A percentile compares a stretch with the other conserved stretches of the same genome.
Evolutionary conservation across 1,140 invertebrate species (phyloP).

Genomic region (Tetramorium alpestre): DNA sequence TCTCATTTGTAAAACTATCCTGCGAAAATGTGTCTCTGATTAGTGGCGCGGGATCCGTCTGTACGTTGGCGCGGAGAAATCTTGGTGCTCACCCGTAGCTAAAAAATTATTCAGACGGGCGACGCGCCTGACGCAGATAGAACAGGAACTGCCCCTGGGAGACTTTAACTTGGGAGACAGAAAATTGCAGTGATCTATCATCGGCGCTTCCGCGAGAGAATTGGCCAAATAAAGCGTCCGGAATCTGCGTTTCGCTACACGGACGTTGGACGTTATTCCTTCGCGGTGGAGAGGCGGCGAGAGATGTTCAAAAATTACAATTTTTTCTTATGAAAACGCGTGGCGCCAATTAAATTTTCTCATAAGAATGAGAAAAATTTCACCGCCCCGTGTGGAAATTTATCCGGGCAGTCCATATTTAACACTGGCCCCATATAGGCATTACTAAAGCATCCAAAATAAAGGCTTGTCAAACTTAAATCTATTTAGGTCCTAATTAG

Average conservation of each 20-base stretch:
- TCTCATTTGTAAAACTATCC: slow-evolving; percentile 57
- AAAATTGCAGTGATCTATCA: slow-evolving; percentile 35
- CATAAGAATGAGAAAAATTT: neutral
- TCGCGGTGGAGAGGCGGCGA: neutral
- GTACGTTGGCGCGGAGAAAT: slow-evolving; percentile 3
- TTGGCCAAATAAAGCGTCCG: neutral
- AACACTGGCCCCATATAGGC: no score
- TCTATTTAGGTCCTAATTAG: no score
- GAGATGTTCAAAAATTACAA: neutral
- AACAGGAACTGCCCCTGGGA: slow-evolving; percentile 18
- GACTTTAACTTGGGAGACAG: neutral
- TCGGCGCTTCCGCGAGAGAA: neutral
- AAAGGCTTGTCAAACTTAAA: no score
- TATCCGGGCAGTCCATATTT: no score
- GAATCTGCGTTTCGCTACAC: neutral
- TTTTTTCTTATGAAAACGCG: neutral
- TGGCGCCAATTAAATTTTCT: neutral
- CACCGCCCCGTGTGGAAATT: no score
- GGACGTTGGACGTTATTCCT: neutral
- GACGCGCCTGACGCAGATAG: slow-evolving; percentile 19
- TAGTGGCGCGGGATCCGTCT: slow-evolving; percentile 26
- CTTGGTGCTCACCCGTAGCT: neutral
- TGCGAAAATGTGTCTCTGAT: slow-evolving; percentile 56
- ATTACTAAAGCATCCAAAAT: no score
- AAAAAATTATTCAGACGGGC: slow-evolving; percentile 50